Evolutionary conservation across 2,888 invertebrate species (phyloP), one percentile per base, ranked within the genome.

Genomic region (Griposia aprilina): DNA sequence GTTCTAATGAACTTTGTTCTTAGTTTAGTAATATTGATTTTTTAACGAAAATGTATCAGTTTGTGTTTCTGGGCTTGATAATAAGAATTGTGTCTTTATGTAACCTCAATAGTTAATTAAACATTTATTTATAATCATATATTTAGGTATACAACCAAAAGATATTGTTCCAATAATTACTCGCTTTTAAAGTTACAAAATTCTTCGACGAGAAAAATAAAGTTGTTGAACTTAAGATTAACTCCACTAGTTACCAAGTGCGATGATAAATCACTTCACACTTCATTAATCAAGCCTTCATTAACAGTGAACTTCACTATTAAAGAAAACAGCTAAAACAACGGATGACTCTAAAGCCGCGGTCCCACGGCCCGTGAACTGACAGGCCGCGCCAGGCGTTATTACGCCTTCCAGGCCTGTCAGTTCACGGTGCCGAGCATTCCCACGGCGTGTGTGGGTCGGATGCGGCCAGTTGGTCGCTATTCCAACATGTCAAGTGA

Each of bases 271-370:
- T 88, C n/a, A 76, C 59, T 82, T 75, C 59, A 59, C 36, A 45
- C 50, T 59, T 82, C 81, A 81, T 89, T 86, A 72, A 84, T 88
- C 80, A 81, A 74, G 69, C 1, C 63, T 76, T 88, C 63, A 86
- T 88, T 89, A 86, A 77, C 66, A 36, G 30, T 36, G 30, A 36
- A 36, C 3, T 36, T 36, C 30, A 82, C 68, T 76, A 67, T 67
- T 78, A 66, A 68, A 79, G 67, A 75, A 67, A 52, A 76, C 52
- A 68, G 65, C 75, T 74, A 52, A 69, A 82, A 80, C 75, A 75
- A 75, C 50, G 60, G 65, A 52, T 30, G 55, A 67, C 41, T 74
- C 68, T 68, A 7, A 52, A 20, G 52, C 20, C 52, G 52, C 52
- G 15, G 52, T 20, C 52, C 20, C 20, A 52, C 20, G 8, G 8